These are phyloP conservation scores for Petroica traversi DNA, from an alignment of 2,113 vertebrate genomes.

Conservation along the genomic window DNA sequence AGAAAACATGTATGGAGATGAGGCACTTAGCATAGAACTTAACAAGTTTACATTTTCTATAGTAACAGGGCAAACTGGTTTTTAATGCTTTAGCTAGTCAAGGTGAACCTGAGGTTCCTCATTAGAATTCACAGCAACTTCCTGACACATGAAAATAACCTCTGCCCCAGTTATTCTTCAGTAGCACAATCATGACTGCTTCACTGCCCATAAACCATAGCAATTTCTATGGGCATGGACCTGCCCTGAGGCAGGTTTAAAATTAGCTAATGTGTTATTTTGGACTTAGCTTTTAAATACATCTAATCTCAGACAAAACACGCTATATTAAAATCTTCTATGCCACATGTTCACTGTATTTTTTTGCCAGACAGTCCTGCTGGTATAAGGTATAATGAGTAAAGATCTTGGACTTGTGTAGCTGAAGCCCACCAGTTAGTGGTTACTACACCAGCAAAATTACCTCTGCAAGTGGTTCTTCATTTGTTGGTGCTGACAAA, in stretches of 20 bases:
- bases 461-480: not conserved
- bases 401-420: not conserved
- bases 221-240: not conserved
- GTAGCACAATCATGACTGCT: not conserved
- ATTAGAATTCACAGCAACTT: conserved; percentile 32
- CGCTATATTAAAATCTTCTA: not conserved
- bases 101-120: not conserved
- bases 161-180: not conserved
- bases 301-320: conserved; percentile 27
- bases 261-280: not conserved
- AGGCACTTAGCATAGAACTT: not conserved
- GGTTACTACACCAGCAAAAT: not conserved
- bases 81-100: not conserved
- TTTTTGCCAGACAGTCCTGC: conserved; percentile 3
- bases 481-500: not conserved
- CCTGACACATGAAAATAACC: conserved; percentile 31
- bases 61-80: not conserved
- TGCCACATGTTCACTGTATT: not conserved
- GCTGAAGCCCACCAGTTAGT: not conserved
- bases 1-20: fast-evolving
- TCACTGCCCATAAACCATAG: not conserved
- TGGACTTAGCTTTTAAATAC: not conserved
- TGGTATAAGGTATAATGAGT: not conserved
- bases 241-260: not conserved
- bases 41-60: not conserved